Conservation (phyloP, 2,888 invertebrate species). For the Parascotia fuliginaria region DNA sequence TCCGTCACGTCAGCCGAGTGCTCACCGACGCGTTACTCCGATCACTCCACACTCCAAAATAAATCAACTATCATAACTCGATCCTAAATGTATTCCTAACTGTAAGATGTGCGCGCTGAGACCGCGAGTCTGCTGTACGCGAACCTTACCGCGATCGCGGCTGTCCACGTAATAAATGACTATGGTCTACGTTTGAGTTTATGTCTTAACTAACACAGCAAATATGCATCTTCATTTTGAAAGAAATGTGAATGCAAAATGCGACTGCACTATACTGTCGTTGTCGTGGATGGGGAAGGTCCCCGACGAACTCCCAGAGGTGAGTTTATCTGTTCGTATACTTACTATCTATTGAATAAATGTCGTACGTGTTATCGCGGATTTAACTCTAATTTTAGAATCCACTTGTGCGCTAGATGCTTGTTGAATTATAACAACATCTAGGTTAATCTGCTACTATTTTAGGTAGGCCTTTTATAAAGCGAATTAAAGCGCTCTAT, state of each 20-base stretch:
- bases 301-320: constrained; percentile 97
- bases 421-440: constrained; percentile 10
- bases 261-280: constrained; percentile 97
- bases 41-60: constrained; percentile 32
- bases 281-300: constrained; percentile 99
- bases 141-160: constrained; percentile 32
- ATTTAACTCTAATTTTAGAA: constrained; percentile 17
- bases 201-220: constrained; percentile 44
- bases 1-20: constrained; percentile 67
- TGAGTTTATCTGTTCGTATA: no score
- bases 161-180: constrained; percentile 43
- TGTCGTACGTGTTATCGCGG: constrained; percentile 13
- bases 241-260: constrained; percentile 95
- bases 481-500: no score
- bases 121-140: constrained; percentile 30
- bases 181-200: constrained; percentile 49
- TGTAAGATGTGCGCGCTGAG: constrained; percentile 56
- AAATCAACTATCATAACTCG: constrained; percentile 44
- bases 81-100: constrained; percentile 33
- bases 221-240: constrained; percentile 98
- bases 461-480: no score
- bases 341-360: constrained; percentile 16
- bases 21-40: constrained; percentile 52
- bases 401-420: constrained; percentile 7
- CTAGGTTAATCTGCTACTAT: background rate